Evolutionary conservation across 2,797 vertebrate genomes (phyloP).

Genomic region (Galago senegalensis): DNA sequence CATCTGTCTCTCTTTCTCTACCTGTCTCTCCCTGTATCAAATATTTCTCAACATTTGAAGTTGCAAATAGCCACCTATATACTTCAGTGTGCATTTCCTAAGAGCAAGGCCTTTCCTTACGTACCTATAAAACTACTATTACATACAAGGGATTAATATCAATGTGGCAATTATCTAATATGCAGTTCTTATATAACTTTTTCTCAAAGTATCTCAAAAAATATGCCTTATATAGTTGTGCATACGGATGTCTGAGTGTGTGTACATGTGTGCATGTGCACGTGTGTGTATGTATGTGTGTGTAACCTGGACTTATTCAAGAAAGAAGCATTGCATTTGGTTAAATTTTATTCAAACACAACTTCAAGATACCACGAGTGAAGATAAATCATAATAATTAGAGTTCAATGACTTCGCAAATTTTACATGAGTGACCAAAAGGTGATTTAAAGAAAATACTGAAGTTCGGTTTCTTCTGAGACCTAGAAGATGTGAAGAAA

Average conservation of each 20-base stretch:
- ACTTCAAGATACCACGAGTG: not conserved
- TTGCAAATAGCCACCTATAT: not conserved
- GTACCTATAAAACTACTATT: not conserved
- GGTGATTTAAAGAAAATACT: not conserved
- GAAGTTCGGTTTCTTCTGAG: not conserved
- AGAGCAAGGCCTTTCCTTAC: not conserved
- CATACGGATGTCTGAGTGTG: not conserved
- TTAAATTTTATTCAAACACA: not conserved
- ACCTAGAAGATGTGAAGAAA: not conserved
- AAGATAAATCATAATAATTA: not conserved
- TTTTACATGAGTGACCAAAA: conserved; percentile 7
- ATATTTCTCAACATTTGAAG: not conserved
- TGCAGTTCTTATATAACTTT: not conserved
- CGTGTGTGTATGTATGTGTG: not conserved
- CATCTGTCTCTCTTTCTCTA: not conserved
- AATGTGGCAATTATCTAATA: conserved; percentile 18
- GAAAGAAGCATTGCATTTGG: not conserved
- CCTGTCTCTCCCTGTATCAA: not conserved
- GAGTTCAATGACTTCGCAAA: not conserved
- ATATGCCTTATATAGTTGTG: not conserved
- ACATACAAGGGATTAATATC: not conserved
- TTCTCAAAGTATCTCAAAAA: not conserved
- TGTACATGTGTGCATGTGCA: not conserved
- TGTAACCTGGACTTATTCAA: not conserved
- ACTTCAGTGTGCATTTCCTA: not conserved